phyloP scores from a whole-genome alignment of 1,140 invertebrate genomes.

The Bombus affinis region DNA sequence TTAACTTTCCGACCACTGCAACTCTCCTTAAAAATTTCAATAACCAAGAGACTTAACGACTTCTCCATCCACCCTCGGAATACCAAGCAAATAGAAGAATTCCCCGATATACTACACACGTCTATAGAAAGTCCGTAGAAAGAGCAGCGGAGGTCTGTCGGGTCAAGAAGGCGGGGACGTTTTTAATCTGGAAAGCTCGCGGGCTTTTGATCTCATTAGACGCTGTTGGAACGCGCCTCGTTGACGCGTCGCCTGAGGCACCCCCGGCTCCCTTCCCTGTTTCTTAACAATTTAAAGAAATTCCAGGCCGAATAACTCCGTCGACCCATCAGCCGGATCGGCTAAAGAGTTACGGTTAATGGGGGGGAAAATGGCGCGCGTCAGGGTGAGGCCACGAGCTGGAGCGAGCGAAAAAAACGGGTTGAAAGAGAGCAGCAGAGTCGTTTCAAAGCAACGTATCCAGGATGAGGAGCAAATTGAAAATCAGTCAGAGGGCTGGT shows the following conservation, averaged over 20 bases:
- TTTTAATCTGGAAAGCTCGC: slow-evolving; percentile 63
- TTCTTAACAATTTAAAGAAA: slow-evolving; percentile 68
- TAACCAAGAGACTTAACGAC: not conserved
- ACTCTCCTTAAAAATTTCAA: not conserved
- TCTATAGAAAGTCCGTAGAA: not conserved
- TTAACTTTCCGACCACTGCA: not conserved
- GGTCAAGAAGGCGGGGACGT: slow-evolving; percentile 11
- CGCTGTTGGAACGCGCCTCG: slow-evolving; percentile 39
- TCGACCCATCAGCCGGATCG: slow-evolving; percentile 33
- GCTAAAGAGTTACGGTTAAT: slow-evolving; percentile 69
- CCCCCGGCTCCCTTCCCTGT: slow-evolving; percentile 25
- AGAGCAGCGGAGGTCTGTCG: not conserved
- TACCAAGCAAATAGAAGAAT: not conserved
- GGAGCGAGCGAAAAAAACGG: not conserved
- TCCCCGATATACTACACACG: not conserved
- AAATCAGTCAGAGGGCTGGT: slow-evolving; percentile 57
- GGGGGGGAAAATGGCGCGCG: slow-evolving; percentile 58
- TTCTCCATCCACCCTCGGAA: not conserved
- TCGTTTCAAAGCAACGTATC: slow-evolving; percentile 20
- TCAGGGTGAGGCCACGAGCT: not conserved
- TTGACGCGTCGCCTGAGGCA: slow-evolving; percentile 26
- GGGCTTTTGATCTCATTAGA: slow-evolving; percentile 67
- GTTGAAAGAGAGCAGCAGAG: not conserved
- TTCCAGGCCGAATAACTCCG: slow-evolving; percentile 66
- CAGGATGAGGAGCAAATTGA: slow-evolving; percentile 50